phyloP scores from a whole-genome alignment of 2,888 invertebrate species.

The Xanthia icteritia region DNA sequence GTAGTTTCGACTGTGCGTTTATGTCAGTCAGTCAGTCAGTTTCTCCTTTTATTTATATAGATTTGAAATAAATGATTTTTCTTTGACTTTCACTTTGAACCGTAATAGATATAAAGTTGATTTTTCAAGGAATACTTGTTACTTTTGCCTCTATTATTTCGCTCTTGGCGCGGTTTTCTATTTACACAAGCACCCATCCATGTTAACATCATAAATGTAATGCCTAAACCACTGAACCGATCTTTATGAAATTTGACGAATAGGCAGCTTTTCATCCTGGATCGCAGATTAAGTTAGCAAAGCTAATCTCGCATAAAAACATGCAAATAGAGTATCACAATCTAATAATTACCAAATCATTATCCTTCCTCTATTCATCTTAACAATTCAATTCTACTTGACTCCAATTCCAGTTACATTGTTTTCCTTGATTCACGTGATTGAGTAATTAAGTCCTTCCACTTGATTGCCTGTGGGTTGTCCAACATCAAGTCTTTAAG shows the following conservation, averaged over 20 bases:
- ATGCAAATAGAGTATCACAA: conserved; percentile 18
- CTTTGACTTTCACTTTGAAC: too few relatives aligned
- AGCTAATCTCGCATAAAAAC: neutral
- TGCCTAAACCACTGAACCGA: neutral
- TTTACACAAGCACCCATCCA: neutral
- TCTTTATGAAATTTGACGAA: neutral
- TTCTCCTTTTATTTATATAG: too few relatives aligned
- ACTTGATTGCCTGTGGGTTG: conserved; percentile 75
- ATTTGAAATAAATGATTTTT: too few relatives aligned
- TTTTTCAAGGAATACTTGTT: neutral
- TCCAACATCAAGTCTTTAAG: conserved; percentile 71
- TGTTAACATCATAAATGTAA: neutral
- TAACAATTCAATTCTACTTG: conserved; percentile 43
- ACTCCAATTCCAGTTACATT: conserved; percentile 71
- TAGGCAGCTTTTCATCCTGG: neutral
- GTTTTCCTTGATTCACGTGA: conserved; percentile 72
- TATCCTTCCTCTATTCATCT: conserved; percentile 33
- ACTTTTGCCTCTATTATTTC: neutral
- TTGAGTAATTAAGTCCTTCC: conserved; percentile 75
- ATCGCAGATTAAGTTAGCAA: neutral
- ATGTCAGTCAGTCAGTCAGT: too few relatives aligned
- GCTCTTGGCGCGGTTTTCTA: too few relatives aligned
- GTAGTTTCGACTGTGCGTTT: too few relatives aligned
- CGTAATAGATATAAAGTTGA: neutral
- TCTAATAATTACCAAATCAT: conserved; percentile 20